Percentiles rank a stretch among this genome's conserved stretches.
These are phyloP conservation scores for Cheilosia variabilis DNA, from an alignment of 2,888 invertebrate species.

Conservation along the genomic window DNA sequence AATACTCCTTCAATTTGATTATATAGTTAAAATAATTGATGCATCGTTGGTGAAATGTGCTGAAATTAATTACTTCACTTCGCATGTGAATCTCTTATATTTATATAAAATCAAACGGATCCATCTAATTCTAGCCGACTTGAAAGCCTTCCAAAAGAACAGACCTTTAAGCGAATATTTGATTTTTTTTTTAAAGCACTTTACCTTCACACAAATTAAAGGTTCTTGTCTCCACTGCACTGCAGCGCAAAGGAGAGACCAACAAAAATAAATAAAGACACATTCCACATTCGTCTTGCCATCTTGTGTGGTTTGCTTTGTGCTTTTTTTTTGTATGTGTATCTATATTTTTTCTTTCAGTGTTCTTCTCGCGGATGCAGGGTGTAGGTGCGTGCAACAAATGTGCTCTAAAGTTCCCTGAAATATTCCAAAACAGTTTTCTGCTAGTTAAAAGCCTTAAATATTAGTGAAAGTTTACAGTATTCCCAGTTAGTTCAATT, in stretches of 20 bases:
- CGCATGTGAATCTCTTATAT: no score
- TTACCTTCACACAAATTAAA: neutral
- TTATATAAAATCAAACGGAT: no score
- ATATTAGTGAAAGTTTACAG: conserved; percentile 30
- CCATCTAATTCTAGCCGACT: no score
- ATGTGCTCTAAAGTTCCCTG: conserved; percentile 31
- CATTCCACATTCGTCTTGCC: conserved; percentile 19
- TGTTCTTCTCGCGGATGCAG: conserved; percentile 63
- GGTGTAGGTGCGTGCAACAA: conserved; percentile 55
- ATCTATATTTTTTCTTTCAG: conserved; percentile 70
- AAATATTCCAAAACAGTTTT: conserved; percentile 21
- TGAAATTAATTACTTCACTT: no score
- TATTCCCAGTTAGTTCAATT: conserved; percentile 17
- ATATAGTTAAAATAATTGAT: neutral
- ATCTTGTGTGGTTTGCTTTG: no score
- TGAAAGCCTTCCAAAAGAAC: no score
- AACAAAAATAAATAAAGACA: conserved; percentile 70
- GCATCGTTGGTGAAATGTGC: no score
- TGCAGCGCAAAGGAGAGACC: conserved; percentile 29
- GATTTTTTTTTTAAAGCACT: neutral
- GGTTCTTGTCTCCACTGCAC: conserved; percentile 27
- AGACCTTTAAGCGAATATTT: no score
- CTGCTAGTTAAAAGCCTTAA: neutral
- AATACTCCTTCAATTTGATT: no score
- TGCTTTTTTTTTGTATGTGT: conserved; percentile 27